Conservation (phyloP, 1,140 invertebrate species). For the Caenorhabditis brenneri region DNA sequence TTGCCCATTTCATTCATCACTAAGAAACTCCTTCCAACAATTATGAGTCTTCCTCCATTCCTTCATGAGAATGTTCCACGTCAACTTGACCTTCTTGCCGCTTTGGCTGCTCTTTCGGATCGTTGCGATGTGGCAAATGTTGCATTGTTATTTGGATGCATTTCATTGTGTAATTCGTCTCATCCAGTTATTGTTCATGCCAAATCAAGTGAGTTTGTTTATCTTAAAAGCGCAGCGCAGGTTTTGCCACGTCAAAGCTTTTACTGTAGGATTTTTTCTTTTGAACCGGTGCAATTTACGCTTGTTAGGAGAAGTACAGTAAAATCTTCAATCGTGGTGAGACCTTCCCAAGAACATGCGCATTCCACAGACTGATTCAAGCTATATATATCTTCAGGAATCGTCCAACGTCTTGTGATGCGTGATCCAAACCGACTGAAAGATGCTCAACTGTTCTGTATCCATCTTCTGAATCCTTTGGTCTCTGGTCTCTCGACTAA, state of each 20-base stretch:
- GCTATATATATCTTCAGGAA: slow-evolving; percentile 46
- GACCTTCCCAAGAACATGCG: too few species aligned
- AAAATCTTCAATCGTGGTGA: too few species aligned
- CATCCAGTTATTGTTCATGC: slow-evolving; percentile 69
- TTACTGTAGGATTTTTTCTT: too few species aligned
- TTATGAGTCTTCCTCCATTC: slow-evolving; percentile 59
- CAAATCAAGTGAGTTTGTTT: slow-evolving; percentile 60
- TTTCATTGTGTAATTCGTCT: slow-evolving; percentile 60
- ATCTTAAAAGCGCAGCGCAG: too few species aligned
- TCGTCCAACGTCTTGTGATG: slow-evolving; percentile 68
- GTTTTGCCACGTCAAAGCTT: too few species aligned
- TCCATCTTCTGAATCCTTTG: slow-evolving; percentile 66
- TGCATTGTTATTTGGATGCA: slow-evolving; percentile 58
- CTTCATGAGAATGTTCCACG: slow-evolving; percentile 68
- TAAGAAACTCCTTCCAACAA: slow-evolving; percentile 61
- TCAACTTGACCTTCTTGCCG: slow-evolving; percentile 66
- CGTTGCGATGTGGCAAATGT: slow-evolving; percentile 64
- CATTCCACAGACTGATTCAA: neutral
- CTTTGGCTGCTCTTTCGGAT: slow-evolving; percentile 67
- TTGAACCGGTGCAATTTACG: too few species aligned
- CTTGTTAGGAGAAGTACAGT: too few species aligned
- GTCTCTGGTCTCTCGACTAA: slow-evolving; percentile 46
- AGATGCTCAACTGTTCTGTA: slow-evolving; percentile 61
- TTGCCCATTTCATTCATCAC: slow-evolving; percentile 63
- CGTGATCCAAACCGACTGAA: slow-evolving; percentile 62